Evolutionary conservation across 2,888 invertebrate species (phyloP), one percentile per base, ranked within the genome.

Genomic region (Euspilapteryx auroguttella): DNA sequence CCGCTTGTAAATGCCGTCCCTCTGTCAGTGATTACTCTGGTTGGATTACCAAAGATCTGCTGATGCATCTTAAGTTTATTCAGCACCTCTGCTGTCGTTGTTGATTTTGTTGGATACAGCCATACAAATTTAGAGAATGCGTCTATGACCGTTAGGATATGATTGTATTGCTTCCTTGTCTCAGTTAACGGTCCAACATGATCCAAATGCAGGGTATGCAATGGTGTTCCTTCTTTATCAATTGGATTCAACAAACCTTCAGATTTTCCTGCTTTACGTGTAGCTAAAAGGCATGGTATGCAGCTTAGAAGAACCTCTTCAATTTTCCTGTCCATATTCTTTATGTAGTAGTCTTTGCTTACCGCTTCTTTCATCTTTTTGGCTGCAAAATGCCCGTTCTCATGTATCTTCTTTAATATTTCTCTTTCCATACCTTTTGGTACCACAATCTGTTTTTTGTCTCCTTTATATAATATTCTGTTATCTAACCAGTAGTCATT

Each of bases 1-100:
- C 37, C 29, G 1, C 53, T 42, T 1, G 46, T 50, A 31, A 48
- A 63, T 3, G 61, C 54, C 2, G 50, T 34, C 8, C 53, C 56
- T 33, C 41, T 34, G 30, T 57, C 55, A 1, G 49, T 42, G 3
- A 55, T 42, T 5, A 53, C 47, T 15, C 40, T 36, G 9, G 14
- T 30, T 6, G 57, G 55, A 34, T 51, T 51, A 4, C 55, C 57
- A 41, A 56, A 59, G 3, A 26, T 36, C 10, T 37, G 34, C 25
- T 49, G 46, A 17, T 52, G 50, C 3, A 33, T 12, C 4, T 31
- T 31, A 1, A 57, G 23, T 33, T 46, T 51, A 2, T 37, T 14
- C 6, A 58, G 24, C 0, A 38, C 44, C 28, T 62, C 52, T 12
- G 39, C 37, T 2, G 51, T 32, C 0, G 39, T 36, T n/a, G 40